These are phyloP conservation scores for Tychaedon coryphoeus DNA, from an alignment of 2,113 vertebrate species.

Conservation along the genomic window DNA sequence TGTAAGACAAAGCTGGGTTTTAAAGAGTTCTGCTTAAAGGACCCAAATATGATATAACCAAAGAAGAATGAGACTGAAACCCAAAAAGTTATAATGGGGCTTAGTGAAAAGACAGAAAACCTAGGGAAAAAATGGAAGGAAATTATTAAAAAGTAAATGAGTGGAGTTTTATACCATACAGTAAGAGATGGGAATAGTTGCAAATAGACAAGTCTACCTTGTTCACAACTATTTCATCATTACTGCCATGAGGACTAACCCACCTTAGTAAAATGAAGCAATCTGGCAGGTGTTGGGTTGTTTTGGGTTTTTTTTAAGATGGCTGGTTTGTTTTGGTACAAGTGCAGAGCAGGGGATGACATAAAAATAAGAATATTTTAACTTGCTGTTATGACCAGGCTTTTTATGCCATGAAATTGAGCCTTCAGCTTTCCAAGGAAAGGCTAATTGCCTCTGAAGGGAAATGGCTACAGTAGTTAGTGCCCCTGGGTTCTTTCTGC, in stretches of 20 bases:
- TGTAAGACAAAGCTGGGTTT: background rate
- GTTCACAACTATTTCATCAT: background rate
- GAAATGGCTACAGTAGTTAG: background rate
- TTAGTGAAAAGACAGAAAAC: background rate
- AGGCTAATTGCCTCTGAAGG: background rate
- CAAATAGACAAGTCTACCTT: background rate
- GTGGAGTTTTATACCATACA: background rate
- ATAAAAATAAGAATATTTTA: background rate
- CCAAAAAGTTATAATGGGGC: background rate
- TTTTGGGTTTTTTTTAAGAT: background rate
- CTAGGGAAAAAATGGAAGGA: background rate
- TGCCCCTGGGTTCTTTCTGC: background rate
- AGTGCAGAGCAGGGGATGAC: background rate
- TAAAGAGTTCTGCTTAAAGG: background rate
- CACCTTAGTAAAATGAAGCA: background rate
- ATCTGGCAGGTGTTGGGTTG: background rate
- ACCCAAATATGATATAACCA: background rate
- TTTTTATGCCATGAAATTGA: background rate
- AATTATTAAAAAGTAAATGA: background rate
- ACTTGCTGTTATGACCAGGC: background rate
- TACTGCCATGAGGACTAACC: background rate
- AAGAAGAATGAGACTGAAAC: background rate
- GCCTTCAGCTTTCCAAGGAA: background rate
- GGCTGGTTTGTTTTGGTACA: background rate
- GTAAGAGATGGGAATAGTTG: background rate